Base-by-base conservation (phyloP, 2,113 vertebrate species). In the Isurus oxyrinchus region DNA sequence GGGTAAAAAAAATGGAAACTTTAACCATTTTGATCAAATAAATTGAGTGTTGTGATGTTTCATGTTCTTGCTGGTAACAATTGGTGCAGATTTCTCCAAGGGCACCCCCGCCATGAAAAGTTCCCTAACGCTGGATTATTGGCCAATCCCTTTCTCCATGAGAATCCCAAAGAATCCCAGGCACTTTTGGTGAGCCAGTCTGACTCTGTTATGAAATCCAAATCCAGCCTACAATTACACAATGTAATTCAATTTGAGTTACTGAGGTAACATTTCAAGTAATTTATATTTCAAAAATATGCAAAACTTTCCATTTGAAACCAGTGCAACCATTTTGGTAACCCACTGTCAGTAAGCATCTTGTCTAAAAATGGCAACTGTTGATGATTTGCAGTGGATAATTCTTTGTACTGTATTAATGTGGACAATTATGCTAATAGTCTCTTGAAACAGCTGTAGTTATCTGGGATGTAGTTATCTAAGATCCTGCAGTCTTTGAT, bases 401-500 rank as follows among this genome's bases (percentile, higher is more conserved):
- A 19, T 27, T 55, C 66, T 0, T 95, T 55, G 40, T 53, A 27
- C 31, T 95, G 44, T 23, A 95, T 53, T 95, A 72, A 72, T 95
- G 25, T 95, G 93, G 40, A 95, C n/a, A 66, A 66, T 67, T 95
- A 95, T 44, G n/a, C 61, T 95, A 67, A 95, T 67, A 95, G 61
- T 69, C 40, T 57, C 63, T 55, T 55, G 67, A 95, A 76, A 53
- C 94, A 55, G 94, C 49, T 35, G 27, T 95, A 14, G 5, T 63
- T 44, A 40, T 63, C 6, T 6, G 16, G n/a, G 94, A 14, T 55
- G 49, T 72, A 11, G 31, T 23, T 63, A 40, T 63, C 35, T 19
- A 40, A 57, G 59, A 63, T 49, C 44, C 44, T 49, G 44, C 44
- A 49, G 44, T 49, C 44, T 49, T 49, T 49, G 44, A 49, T 49